These are phyloP conservation scores for Ernsta delagoae DNA, from an alignment of 2,888 invertebrate genomes.

Conservation along the genomic window DNA sequence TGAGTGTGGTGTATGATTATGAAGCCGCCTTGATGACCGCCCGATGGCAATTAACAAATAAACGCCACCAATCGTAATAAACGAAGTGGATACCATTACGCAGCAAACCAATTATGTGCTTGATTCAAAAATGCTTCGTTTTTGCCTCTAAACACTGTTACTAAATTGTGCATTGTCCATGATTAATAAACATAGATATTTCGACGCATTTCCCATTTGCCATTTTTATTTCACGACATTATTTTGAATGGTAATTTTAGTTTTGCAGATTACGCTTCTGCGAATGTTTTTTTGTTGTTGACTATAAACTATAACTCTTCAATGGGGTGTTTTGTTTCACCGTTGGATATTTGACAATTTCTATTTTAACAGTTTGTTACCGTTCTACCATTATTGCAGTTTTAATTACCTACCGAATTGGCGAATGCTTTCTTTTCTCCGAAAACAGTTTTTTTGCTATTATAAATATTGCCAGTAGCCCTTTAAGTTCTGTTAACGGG, in stretches of 20 bases:
- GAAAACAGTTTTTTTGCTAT: conserved; percentile 54
- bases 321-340: conserved; percentile 10
- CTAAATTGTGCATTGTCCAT: too few relatives aligned
- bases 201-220: too few relatives aligned
- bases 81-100: conserved; percentile 25
- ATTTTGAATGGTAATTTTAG: conserved; percentile 16
- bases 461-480: conserved; percentile 61
- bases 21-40: conserved; percentile 44
- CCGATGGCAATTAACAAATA: conserved; percentile 58
- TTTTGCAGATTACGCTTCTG: conserved; percentile 25
- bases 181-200: too few relatives aligned
- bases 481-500: conserved; percentile 58
- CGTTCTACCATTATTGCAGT: conserved; percentile 42
- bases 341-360: conserved; percentile 11
- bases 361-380: conserved; percentile 31
- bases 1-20: conserved; percentile 46
- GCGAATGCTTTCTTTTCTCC: conserved; percentile 47
- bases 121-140: conserved; percentile 10
- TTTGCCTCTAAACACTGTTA: conserved; percentile 2
- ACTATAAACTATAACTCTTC: conserved; percentile 31
- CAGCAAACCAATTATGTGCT: conserved; percentile 25
- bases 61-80: conserved; percentile 43
- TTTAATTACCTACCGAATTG: conserved; percentile 40
- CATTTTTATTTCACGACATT: conserved; percentile 10
- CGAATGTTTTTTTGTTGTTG: conserved; percentile 38